phyloP scores from a whole-genome alignment of 2,797 vertebrate genomes.

The Amniataba percoides region DNA sequence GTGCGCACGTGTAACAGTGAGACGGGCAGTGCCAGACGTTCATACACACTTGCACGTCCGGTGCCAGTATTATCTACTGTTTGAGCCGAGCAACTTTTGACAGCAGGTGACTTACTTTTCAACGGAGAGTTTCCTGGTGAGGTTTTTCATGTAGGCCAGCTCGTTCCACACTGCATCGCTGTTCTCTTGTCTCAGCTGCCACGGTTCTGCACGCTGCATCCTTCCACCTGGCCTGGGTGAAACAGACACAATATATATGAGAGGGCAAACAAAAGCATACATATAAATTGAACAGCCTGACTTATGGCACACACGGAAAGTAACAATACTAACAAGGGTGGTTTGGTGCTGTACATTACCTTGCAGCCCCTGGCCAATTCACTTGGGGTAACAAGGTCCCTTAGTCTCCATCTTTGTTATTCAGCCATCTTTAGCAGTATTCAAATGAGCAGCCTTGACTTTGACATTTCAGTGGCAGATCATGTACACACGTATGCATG shows the following conservation, averaged over 20 bases:
- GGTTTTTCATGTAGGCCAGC: slow-evolving; percentile 89
- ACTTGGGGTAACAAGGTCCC: slow-evolving; percentile 72
- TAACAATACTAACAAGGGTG: slow-evolving; percentile 61
- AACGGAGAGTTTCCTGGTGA: slow-evolving; percentile 88
- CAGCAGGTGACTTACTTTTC: slow-evolving; percentile 89
- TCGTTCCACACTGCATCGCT: slow-evolving; percentile 92
- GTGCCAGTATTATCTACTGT: background rate
- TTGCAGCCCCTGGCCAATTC: slow-evolving; percentile 71
- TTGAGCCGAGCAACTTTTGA: slow-evolving; percentile 4
- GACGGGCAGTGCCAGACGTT: background rate
- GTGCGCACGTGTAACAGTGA: slow-evolving; percentile 17
- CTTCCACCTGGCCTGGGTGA: slow-evolving; percentile 78
- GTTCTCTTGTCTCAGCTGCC: slow-evolving; percentile 89
- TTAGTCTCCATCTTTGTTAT: slow-evolving; percentile 78
- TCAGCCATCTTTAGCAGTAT: slow-evolving; percentile 83
- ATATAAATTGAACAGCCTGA: slow-evolving; percentile 33
- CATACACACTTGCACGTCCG: background rate
- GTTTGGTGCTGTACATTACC: slow-evolving; percentile 65
- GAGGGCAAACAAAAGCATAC: slow-evolving; percentile 34
- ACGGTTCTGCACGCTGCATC: slow-evolving; percentile 74
- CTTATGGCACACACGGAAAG: slow-evolving; percentile 39
- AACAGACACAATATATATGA: slow-evolving; percentile 25
- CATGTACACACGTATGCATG: slow-evolving; percentile 77
- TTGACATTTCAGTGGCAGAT: slow-evolving; percentile 82
- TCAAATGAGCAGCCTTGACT: slow-evolving; percentile 88